phyloP scores from a whole-genome alignment of 2,113 vertebrate genomes.

The Lipophrys pholis region DNA sequence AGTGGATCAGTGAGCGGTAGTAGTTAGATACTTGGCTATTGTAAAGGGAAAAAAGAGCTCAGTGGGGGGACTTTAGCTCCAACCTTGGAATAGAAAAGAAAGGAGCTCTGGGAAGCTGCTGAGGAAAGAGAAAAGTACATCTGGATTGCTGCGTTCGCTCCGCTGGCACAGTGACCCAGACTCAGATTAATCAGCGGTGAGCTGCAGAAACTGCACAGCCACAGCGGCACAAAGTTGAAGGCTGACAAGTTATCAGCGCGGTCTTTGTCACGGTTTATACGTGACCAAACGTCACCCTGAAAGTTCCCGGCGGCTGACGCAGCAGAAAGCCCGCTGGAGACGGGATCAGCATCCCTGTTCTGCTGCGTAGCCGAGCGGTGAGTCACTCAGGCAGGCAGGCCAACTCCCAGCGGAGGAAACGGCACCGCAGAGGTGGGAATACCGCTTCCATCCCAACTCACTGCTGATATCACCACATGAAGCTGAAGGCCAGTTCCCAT shows the following conservation, averaged over 20 bases:
- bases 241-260: neutral
- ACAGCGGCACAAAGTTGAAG: neutral
- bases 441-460: conserved; percentile 62
- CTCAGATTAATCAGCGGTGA: neutral
- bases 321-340: conserved; percentile 57
- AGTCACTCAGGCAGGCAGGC: conserved; percentile 64
- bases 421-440: conserved; percentile 50
- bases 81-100: neutral
- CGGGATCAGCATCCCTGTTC: conserved; percentile 57
- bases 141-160: neutral
- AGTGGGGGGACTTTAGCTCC: neutral
- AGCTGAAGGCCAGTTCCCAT: conserved; percentile 63
- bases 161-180: conserved; percentile 13
- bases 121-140: neutral
- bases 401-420: conserved; percentile 68
- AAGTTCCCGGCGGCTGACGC: conserved; percentile 52
- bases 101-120: neutral
- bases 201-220: conserved; percentile 3
- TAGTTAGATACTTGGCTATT: neutral
- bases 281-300: conserved; percentile 14
- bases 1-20: neutral
- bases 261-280: neutral
- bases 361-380: conserved; percentile 65
- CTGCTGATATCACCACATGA: conserved; percentile 69
- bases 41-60: neutral